phyloP scores from a whole-genome alignment of 2,113 vertebrate genomes.

The Gymnarchus niloticus region DNA sequence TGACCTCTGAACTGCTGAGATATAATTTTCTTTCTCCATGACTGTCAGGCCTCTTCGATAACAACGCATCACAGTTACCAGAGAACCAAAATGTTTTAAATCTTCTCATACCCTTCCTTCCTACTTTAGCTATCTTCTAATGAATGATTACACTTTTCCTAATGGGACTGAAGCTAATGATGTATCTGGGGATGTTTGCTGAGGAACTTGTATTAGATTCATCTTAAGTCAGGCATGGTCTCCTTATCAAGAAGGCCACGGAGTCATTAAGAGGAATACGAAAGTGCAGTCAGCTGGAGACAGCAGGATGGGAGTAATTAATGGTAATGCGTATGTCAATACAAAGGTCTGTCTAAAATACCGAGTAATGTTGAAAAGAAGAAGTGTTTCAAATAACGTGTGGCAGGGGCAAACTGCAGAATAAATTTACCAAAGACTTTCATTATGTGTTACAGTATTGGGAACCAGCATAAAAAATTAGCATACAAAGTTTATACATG shows the following conservation, averaged over 20 bases:
- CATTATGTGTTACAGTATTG: background rate
- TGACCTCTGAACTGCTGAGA: background rate
- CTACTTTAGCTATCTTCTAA: conserved; percentile 4
- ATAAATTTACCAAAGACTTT: background rate
- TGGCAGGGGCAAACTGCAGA: background rate
- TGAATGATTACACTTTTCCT: background rate
- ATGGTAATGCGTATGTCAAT: conserved; percentile 61
- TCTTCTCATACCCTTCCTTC: background rate
- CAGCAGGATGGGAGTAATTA: conserved; percentile 55
- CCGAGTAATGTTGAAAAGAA: conserved; percentile 23
- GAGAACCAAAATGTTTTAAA: background rate
- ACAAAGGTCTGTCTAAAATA: conserved; percentile 33
- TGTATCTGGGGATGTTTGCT: conserved; percentile 26
- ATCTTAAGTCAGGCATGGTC: conserved; percentile 21
- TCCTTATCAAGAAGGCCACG: background rate
- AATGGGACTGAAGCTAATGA: conserved; percentile 21
- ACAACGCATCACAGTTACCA: background rate
- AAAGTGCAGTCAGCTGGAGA: conserved; percentile 55
- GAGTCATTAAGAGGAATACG: conserved; percentile 51
- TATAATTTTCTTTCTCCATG: background rate
- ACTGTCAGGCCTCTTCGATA: background rate
- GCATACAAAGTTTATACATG: background rate
- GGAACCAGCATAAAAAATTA: too few species aligned
- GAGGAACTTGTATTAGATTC: conserved; percentile 15
- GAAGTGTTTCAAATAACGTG: background rate